A percentile compares a stretch with the other conserved stretches of the same genome.
Conservation (phyloP, 2,888 invertebrate genomes). For the Lasioglossum pauxillum region DNA sequence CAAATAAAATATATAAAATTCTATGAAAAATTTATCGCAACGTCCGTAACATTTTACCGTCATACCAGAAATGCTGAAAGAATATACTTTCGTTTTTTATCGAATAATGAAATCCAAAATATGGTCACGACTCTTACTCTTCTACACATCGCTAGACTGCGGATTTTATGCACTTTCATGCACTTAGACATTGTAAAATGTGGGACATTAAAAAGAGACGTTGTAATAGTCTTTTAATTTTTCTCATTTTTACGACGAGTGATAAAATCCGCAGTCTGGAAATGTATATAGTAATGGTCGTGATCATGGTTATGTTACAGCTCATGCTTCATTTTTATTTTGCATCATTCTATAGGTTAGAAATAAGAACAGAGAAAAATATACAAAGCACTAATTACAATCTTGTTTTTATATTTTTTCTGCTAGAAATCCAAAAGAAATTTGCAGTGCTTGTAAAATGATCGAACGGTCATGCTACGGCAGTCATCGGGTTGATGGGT, state of each 20-base stretch:
- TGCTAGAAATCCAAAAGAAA: not conserved
- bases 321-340: not conserved
- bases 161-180: too few relatives aligned
- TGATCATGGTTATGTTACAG: not conserved
- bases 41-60: not conserved
- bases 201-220: too few relatives aligned
- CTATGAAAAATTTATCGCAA: not conserved
- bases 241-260: not conserved
- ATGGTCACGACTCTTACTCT: not conserved
- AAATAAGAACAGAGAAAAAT: not conserved
- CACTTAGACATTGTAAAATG: too few relatives aligned
- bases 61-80: not conserved
- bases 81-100: not conserved
- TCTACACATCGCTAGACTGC: not conserved
- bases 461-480: not conserved
- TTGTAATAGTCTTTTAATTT: not conserved
- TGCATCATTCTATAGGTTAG: not conserved
- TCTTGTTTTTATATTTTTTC: not conserved
- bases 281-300: too few relatives aligned
- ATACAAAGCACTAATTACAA: not conserved
- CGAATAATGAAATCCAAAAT: not conserved
- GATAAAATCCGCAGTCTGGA: not conserved
- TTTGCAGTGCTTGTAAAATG: not conserved
- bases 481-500: not conserved
- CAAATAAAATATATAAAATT: conserved; percentile 1